phyloP scores from a whole-genome alignment of 2,888 invertebrate species.

The Mythimna ferrago region DNA sequence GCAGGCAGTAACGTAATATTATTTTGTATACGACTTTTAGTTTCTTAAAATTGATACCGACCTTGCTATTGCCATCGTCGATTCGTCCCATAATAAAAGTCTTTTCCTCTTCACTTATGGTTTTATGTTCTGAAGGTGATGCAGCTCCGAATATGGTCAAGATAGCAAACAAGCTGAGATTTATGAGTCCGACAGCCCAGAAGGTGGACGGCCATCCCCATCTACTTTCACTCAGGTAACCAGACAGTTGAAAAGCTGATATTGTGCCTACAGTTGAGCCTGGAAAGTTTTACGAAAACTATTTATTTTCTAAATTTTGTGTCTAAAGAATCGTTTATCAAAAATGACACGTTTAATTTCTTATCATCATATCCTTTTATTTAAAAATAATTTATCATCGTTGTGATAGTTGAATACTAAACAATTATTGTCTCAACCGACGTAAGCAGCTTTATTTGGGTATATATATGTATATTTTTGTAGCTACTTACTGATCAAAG shows the following conservation, averaged over 20 bases:
- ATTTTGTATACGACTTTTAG: neutral
- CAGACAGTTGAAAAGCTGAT: conserved; percentile 91
- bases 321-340: neutral
- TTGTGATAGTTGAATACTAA: neutral
- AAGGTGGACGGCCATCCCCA: conserved; percentile 93
- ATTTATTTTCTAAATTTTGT: no score
- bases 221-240: conserved; percentile 89
- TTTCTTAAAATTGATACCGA: conserved; percentile 27
- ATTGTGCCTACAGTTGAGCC: conserved; percentile 93
- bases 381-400: neutral
- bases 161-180: conserved; percentile 85
- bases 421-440: neutral
- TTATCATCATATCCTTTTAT: no score
- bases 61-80: conserved; percentile 66
- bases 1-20: neutral
- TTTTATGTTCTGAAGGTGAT: conserved; percentile 83
- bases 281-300: conserved; percentile 59
- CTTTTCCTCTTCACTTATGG: conserved; percentile 86
- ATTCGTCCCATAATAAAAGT: conserved; percentile 80
- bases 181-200: conserved; percentile 90
- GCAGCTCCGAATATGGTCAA: conserved; percentile 87
- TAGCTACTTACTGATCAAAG: neutral
- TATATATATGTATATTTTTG: neutral
- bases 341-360: neutral
- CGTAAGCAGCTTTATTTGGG: neutral